phyloP scores from a whole-genome alignment of 2,113 vertebrate genomes.

The Hippolais icterina region DNA sequence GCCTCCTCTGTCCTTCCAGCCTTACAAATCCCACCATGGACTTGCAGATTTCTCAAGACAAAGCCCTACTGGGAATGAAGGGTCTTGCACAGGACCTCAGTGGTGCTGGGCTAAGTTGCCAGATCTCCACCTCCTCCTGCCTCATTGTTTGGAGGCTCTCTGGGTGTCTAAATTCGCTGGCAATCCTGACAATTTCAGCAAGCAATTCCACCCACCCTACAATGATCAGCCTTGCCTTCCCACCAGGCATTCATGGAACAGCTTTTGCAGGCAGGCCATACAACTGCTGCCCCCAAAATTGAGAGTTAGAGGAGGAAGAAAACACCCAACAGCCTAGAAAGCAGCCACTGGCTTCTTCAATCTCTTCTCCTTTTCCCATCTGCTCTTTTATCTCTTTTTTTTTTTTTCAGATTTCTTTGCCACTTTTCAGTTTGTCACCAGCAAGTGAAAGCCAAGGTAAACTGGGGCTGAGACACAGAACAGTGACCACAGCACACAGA shows the following conservation, averaged over 20 bases:
- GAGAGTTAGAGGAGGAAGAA: background rate
- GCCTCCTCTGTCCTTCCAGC: background rate
- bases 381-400: background rate
- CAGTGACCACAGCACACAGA: background rate
- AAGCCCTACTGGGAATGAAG: rapidly evolving
- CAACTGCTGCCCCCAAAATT: background rate
- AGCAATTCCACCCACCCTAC: background rate
- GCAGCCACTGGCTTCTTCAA: background rate
- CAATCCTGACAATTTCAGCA: background rate
- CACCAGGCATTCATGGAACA: background rate
- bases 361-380: background rate
- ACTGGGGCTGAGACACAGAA: background rate
- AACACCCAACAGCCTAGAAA: background rate
- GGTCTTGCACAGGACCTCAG: background rate
- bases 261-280: background rate
- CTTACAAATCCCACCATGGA: rapidly evolving
- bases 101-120: background rate
- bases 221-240: background rate
- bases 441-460: background rate
- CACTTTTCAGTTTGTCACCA: background rate
- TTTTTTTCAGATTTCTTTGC: background rate
- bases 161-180: background rate
- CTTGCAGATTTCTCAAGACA: background rate
- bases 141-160: background rate
- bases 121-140: background rate